Evolutionary conservation across 92 coral and sea anemone genomes (phyloP), one percentile per base, ranked within the genome.

Genomic region (Zoanthus sansibaricus): DNA sequence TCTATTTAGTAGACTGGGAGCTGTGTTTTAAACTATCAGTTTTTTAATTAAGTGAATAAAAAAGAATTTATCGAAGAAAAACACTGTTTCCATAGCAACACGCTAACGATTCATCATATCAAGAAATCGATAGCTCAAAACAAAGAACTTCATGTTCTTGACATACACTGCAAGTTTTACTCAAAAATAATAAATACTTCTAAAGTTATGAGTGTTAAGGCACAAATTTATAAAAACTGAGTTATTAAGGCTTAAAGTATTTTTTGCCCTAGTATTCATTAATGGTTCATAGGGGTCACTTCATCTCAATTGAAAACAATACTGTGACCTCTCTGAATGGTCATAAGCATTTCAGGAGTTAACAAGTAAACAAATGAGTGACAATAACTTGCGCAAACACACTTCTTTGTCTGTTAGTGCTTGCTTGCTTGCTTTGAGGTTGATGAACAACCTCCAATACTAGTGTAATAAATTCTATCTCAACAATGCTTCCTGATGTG

Each of bases 231-330:
- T 33, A 45, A 72, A 47, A 45, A 47, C 15, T 33, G 58, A 46
- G 58, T 15, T 74, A 74, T 75, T 75, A 76, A 76, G 66, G 80
- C 21, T 49, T 76, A 51, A 76, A 76, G 80, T 76, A 76, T 76
- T 76, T 76, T 76, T 66, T 76, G 8, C 80, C 10, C 5, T 52
- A 76, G n/a, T 76, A 45, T 51, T 9, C 80, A 76, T 55, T 76
- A 51, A 76, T 37, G 42, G 42, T 37, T 37, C 42, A 37, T 37
- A 37, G 42, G 42, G 42, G 42, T 37, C 42, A 37, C 51, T 20
- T 31, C 18, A 44, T 49, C 62, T 75, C 25, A 51, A 44, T 61
- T 75, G 31, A 75, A 8, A 51, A 18, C 8, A 55, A 14, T 51
- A 49, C n/a, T 54, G 4, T 52, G 46, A 9, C 68, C 14, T 76